A percentile compares a stretch with the other conserved stretches of the same genome.
Conservation (phyloP, 2,888 invertebrate species). For the Mythimna loreyi region DNA sequence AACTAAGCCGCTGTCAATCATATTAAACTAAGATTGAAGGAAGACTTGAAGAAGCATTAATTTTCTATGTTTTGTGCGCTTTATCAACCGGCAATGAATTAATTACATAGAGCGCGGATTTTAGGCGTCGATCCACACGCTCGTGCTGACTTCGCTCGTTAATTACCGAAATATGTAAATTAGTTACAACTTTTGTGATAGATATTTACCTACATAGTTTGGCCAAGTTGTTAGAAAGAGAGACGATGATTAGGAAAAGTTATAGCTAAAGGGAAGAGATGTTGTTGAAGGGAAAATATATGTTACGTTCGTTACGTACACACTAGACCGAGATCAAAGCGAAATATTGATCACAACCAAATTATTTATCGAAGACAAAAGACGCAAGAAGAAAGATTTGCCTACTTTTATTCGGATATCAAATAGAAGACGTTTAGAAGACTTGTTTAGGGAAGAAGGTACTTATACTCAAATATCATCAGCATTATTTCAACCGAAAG, state of each 20-base stretch:
- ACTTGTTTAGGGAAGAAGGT: not conserved
- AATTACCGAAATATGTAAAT: constrained; percentile 41
- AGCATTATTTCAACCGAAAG: too few species aligned
- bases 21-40: not conserved
- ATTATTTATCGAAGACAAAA: too few species aligned
- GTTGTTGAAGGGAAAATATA: too few species aligned
- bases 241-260: too few species aligned
- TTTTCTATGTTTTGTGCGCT: not conserved
- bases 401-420: not conserved
- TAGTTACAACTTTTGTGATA: not conserved
- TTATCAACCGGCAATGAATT: constrained; percentile 27
- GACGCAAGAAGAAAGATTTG: too few species aligned
- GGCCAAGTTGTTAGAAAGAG: too few species aligned
- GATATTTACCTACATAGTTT: not conserved
- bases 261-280: too few species aligned
- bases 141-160: constrained; percentile 7
- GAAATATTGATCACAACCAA: too few species aligned
- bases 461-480: not conserved
- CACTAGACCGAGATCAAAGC: too few species aligned
- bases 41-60: not conserved
- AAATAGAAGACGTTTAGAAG: not conserved
- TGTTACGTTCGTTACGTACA: too few species aligned
- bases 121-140: constrained; percentile 35
- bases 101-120: constrained; percentile 19
- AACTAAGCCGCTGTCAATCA: not conserved